These are phyloP conservation scores for Ariolimax columbianus DNA, from an alignment of 2,888 invertebrate genomes.

Conservation along the genomic window DNA sequence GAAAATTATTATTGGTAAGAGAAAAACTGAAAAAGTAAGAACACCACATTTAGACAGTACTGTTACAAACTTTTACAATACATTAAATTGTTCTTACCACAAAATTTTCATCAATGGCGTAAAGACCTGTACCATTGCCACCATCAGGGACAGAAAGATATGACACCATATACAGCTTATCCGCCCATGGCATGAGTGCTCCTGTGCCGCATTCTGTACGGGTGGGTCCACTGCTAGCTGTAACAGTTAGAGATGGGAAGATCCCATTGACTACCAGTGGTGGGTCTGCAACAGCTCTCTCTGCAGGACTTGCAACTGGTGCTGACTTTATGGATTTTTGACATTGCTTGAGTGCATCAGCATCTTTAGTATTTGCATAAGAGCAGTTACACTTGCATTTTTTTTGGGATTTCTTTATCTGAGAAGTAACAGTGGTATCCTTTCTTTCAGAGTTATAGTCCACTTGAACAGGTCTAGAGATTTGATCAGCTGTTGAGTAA, in stretches of 20 bases:
- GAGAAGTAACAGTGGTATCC: neutral
- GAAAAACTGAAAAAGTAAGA: neutral
- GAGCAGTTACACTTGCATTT: neutral
- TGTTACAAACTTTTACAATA: neutral
- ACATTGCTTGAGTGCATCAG: neutral
- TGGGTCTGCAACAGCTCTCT: neutral
- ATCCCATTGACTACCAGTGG: constrained; percentile 48
- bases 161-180: constrained; percentile 57
- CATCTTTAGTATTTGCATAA: neutral
- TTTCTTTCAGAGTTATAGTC: neutral
- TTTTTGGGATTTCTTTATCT: neutral
- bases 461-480: neutral
- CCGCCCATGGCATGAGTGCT: constrained; percentile 59
- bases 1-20: no score
- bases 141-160: constrained; percentile 55
- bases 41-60: neutral
- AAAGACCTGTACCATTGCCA: constrained; percentile 57
- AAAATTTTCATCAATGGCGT: constrained; percentile 54
- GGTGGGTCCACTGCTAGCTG: constrained; percentile 54
- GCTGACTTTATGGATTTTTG: neutral
- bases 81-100: constrained; percentile 40
- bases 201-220: constrained; percentile 58
- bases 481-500: neutral
- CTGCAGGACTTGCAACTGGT: neutral
- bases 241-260: constrained; percentile 50